phyloP scores from a whole-genome alignment of 2,888 invertebrate genomes.

The Melitaea athalia region DNA sequence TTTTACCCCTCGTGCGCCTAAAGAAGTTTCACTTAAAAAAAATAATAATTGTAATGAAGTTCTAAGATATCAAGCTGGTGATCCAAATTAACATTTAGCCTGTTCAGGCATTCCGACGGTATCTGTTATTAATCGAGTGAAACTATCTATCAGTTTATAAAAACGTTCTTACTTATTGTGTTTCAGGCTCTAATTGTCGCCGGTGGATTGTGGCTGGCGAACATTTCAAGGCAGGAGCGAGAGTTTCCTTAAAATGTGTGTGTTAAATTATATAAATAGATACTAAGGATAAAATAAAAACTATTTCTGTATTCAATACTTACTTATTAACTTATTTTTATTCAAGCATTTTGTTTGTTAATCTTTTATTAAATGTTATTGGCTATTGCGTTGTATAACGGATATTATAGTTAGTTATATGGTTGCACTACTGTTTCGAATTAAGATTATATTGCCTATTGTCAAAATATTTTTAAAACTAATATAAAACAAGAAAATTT shows the following conservation, averaged over 20 bases:
- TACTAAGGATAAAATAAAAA: background rate
- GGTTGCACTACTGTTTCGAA: background rate
- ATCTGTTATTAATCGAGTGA: too few species aligned
- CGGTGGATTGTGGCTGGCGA: slow-evolving; percentile 73
- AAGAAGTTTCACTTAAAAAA: too few species aligned
- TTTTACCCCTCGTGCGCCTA: too few species aligned
- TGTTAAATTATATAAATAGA: background rate
- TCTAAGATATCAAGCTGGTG: too few species aligned
- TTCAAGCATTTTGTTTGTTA: slow-evolving; percentile 2
- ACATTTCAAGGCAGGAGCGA: slow-evolving; percentile 65
- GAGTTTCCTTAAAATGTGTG: slow-evolving; percentile 39
- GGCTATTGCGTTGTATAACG: background rate
- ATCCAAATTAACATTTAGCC: too few species aligned
- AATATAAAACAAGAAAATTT: too few species aligned
- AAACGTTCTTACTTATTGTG: background rate
- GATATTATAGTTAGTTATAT: background rate
- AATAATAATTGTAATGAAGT: too few species aligned
- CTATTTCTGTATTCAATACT: background rate
- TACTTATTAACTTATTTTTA: slow-evolving; percentile 10
- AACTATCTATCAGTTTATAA: too few species aligned
- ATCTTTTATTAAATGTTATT: background rate
- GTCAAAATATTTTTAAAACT: too few species aligned
- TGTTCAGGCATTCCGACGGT: too few species aligned
- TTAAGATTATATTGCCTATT: too few species aligned
- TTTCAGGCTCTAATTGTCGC: slow-evolving; percentile 69